Conservation (phyloP, 2,888 invertebrate genomes). For the Zeuzera pyrina region DNA sequence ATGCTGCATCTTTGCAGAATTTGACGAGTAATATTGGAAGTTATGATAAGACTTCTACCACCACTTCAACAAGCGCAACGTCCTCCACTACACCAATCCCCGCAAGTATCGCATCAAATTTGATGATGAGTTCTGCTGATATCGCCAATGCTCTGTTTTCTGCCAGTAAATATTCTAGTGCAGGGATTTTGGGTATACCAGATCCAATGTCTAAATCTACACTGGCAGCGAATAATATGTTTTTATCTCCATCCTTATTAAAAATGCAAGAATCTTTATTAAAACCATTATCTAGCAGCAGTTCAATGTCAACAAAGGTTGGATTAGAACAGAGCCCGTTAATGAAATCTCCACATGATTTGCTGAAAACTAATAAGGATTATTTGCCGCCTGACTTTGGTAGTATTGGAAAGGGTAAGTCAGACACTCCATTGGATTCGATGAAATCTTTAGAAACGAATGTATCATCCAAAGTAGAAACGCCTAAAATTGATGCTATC, state of each 20-base stretch:
- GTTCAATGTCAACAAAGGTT: slow-evolving; percentile 64
- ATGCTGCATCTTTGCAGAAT: slow-evolving; percentile 59
- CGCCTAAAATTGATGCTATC: slow-evolving; percentile 38
- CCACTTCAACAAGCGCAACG: slow-evolving; percentile 63
- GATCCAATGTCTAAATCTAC: slow-evolving; percentile 85
- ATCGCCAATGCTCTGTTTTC: slow-evolving; percentile 79
- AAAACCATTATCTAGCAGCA: slow-evolving; percentile 74
- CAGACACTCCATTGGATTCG: slow-evolving; percentile 53
- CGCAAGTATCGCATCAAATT: slow-evolving; percentile 71
- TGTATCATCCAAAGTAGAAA: slow-evolving; percentile 65
- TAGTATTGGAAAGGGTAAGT: slow-evolving; percentile 63
- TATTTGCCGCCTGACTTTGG: slow-evolving; percentile 71
- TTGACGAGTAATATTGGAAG: slow-evolving; percentile 51
- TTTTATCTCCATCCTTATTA: slow-evolving; percentile 80
- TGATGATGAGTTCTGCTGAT: slow-evolving; percentile 76
- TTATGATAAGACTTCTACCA: slow-evolving; percentile 58
- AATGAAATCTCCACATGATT: slow-evolving; percentile 61
- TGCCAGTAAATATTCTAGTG: slow-evolving; percentile 76
- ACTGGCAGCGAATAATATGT: slow-evolving; percentile 84
- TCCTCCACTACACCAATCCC: slow-evolving; percentile 60
- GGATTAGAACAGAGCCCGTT: slow-evolving; percentile 54
- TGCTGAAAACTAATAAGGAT: slow-evolving; percentile 57
- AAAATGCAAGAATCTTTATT: slow-evolving; percentile 79
- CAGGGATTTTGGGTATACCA: slow-evolving; percentile 77
- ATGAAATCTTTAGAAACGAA: slow-evolving; percentile 55